Base-by-base conservation (phyloP, 1,140 invertebrate genomes). In the Drosophila kepulauana region DNA sequence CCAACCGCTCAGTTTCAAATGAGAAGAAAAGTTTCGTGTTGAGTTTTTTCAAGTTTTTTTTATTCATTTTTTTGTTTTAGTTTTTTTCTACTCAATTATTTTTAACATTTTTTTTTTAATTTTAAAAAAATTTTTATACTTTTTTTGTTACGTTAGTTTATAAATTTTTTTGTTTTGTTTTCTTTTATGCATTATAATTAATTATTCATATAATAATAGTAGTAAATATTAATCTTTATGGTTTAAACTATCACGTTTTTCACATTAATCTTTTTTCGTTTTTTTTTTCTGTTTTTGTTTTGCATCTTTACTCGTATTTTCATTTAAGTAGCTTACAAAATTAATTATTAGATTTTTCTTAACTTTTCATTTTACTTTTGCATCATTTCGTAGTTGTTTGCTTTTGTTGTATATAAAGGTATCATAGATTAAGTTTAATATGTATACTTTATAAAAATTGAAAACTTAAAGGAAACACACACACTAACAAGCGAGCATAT, bases 191-290 rank as follows among this genome's bases (percentile, higher is more conserved):
- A 51, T 79, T 88, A 89, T 78, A 89, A 84, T 85, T 84, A 88
- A 88, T 88, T 88, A 88, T 88, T 88, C 82, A 88, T 88, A 88
- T 88, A 88, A 88, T 88, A 89, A 88, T 88, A 89, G 81, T 84
- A 84, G 85, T 88, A 88, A 88, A 89, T 85, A 88, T 88, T 88
- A 88, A 87, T 84, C 81, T 89, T 89, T 88, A 88, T 85, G 85
- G 85, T 88, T 88, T 88, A 88, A 89, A 89, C 85, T 88, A 88
- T 88, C 85, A 88, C 85, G 85, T 81, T 88, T 89, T 89, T 88
- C 85, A 89, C 85, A 89, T 80, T 84, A 75, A 89, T 89, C 81
- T 64, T 84, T 87, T 75, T 78, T 84, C 62, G 49, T 63, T 84
- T 59, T 70, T 59, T 49, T 45, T 33, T 71, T 74, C 80, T 41